Percentiles rank a stretch among this genome's conserved stretches.
These are phyloP conservation scores for Drosophila ohnishii DNA, from an alignment of 1,140 invertebrate species.

Conservation along the genomic window DNA sequence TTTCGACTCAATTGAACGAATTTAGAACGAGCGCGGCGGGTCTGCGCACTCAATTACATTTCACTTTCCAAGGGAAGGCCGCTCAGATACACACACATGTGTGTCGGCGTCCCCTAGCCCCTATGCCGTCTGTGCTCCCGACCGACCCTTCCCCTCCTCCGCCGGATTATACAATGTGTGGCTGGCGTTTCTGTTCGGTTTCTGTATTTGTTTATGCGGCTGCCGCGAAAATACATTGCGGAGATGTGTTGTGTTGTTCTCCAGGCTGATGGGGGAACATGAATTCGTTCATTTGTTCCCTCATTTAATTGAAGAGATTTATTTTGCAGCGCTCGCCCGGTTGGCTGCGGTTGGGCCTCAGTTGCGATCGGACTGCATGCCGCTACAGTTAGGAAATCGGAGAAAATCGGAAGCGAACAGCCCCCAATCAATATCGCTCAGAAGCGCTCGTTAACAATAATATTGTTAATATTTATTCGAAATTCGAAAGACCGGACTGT, in stretches of 20 bases:
- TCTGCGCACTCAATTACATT: constrained; percentile 68
- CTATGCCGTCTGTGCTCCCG: constrained; percentile 1
- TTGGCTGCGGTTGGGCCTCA: constrained; percentile 36
- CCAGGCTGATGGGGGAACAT: constrained; percentile 51
- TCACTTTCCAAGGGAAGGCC: constrained; percentile 76
- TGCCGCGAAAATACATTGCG: constrained; percentile 55
- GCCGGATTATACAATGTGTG: constrained; percentile 64
- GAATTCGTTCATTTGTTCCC: constrained; percentile 63
- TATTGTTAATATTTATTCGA: constrained; percentile 26
- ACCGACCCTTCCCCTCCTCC: constrained; percentile 22
- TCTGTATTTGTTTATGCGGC: constrained; percentile 55
- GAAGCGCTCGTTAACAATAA: constrained; percentile 17
- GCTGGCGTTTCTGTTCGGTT: constrained; percentile 35
- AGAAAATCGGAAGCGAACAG: constrained; percentile 21
- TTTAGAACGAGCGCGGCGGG: constrained; percentile 54
- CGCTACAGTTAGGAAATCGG: constrained; percentile 50
- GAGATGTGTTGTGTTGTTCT: constrained; percentile 46
- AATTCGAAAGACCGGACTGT: constrained; percentile 22
- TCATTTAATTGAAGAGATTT: constrained; percentile 79
- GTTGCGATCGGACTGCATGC: constrained; percentile 63
- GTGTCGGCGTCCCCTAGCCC: constrained; percentile 12
- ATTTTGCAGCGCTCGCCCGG: constrained; percentile 51
- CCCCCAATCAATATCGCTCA: constrained; percentile 7
- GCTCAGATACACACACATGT: constrained; percentile 48
- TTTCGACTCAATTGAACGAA: constrained; percentile 65